Evolutionary conservation across 2,797 vertebrate species (phyloP).

Genomic region (Peromyscus aztecus): DNA sequence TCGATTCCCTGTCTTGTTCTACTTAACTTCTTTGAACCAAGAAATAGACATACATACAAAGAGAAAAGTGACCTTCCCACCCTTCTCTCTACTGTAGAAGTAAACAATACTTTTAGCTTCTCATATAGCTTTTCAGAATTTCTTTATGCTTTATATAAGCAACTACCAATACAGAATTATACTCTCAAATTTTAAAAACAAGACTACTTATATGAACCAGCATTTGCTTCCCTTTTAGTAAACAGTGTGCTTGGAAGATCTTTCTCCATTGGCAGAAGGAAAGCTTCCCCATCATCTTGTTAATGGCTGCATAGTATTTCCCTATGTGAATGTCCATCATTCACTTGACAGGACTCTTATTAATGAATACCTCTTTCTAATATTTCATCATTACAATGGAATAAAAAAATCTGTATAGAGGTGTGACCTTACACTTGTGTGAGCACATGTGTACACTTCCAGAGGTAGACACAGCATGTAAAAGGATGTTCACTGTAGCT

Average conservation of each 20-base stretch:
- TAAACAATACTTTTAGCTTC: conserved; percentile 34
- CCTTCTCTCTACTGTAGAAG: neutral
- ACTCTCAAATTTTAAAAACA: neutral
- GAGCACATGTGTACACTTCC: neutral
- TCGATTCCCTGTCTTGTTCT: neutral
- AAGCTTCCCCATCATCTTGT: neutral
- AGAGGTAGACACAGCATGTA: neutral
- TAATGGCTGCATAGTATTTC: neutral
- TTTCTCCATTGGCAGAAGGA: neutral
- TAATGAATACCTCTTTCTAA: neutral
- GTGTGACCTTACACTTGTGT: neutral
- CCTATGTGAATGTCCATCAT: neutral
- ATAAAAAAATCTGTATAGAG: neutral
- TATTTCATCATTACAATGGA: neutral
- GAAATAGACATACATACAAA: neutral
- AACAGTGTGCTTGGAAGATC: neutral
- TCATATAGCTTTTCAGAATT: neutral
- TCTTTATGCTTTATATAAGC: neutral
- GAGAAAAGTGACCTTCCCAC: neutral
- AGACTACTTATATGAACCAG: neutral
- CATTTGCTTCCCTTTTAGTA: neutral
- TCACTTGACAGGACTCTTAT: neutral
- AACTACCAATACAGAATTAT: neutral
- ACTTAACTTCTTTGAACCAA: neutral
- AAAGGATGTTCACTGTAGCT: neutral